Evolutionary conservation across 1,140 invertebrate genomes (phyloP), one percentile per base, ranked within the genome.

Genomic region (Lamellibrachia luymesi): DNA sequence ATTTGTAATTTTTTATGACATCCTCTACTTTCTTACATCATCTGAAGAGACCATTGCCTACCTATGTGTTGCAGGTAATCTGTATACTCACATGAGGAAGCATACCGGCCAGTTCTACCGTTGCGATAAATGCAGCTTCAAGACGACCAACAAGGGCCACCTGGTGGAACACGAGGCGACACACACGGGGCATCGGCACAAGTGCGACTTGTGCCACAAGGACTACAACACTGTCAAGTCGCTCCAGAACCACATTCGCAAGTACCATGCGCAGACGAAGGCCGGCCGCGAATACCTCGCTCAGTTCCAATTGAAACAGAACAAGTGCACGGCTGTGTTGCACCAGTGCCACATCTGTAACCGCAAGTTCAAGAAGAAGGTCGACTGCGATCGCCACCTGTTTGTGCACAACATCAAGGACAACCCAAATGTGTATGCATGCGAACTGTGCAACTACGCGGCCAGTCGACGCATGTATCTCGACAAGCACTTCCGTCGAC

Each of bases 71-170:
- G 38, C 38, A 38, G 38, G 96, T 64, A 96, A 96, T 93, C 94
- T 96, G 51, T 96, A 96, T 93, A 96, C 96, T 49, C 96, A 96
- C 93, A 96, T 96, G 95, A 94, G 96, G 90, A 96, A 96, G 92
- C 96, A 96, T 94, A 96, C 96, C 51, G 96, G 96, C 49, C 96
- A 96, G 94, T 95, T 94, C 91, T 96, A 96, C 94, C 94, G 92
- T 22, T 96, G 96, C 94, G 94, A 94, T 2, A 92, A 95, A 38
- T 96, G 96, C 94, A 93, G 95, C 56, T 96, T 96, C 93, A 95
- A 95, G 52, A 95, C 95, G 1, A 95, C 95, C 22, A 96, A 96
- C 94, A 96, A 96, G 93, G 95, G 95, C 94, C 96, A 96, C 94
- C 93, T 96, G 80, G 64, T 95, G 56, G 96, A 96, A 93, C 96